Conservation (phyloP, 2,797 vertebrate genomes). For the Molossus alvarezi region DNA sequence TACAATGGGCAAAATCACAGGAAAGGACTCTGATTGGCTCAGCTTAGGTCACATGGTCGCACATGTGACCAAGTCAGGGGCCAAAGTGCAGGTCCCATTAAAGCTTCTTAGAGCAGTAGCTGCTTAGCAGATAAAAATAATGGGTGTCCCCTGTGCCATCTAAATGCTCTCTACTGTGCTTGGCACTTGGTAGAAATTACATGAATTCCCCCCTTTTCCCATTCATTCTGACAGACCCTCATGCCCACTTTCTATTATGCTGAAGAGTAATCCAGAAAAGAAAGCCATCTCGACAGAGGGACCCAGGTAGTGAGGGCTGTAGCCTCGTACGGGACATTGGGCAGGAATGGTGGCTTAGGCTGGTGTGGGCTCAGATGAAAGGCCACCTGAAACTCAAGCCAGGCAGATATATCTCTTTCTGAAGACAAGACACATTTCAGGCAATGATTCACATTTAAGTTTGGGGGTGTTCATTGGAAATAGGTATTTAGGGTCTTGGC, state of each 20-base stretch:
- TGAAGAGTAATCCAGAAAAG: constrained; percentile 41
- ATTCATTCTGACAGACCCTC: not conserved
- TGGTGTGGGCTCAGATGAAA: not conserved
- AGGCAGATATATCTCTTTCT: not conserved
- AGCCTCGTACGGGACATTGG: not conserved
- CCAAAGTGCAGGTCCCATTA: not conserved
- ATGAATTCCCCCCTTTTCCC: not conserved
- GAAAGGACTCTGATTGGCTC: not conserved
- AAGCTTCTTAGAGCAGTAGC: constrained; percentile 12
- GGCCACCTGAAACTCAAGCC: not conserved
- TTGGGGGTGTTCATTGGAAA: not conserved
- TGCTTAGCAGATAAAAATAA: not conserved
- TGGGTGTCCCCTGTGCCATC: not conserved
- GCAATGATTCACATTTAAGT: not conserved
- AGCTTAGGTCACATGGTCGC: not conserved
- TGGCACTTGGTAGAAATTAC: not conserved
- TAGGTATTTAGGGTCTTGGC: not conserved
- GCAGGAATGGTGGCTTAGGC: not conserved
- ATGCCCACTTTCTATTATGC: not conserved
- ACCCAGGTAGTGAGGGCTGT: not conserved
- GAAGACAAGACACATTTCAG: not conserved
- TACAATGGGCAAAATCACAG: not conserved
- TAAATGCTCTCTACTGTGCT: not conserved
- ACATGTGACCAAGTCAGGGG: not conserved
- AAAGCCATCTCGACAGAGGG: not conserved